Conservation (phyloP, 1,140 invertebrate species). For the Lineus longissimus region DNA sequence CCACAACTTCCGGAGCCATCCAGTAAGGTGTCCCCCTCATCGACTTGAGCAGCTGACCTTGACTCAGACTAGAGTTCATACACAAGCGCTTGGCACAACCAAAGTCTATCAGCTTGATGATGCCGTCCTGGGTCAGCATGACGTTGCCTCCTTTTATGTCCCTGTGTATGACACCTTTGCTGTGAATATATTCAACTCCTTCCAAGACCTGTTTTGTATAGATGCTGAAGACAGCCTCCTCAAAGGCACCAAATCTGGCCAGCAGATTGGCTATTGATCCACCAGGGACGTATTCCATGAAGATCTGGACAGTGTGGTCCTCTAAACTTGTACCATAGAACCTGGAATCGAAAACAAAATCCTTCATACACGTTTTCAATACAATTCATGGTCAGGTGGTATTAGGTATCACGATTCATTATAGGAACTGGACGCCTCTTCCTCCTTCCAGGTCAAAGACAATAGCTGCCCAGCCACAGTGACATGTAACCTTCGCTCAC, state of each 20-base stretch:
- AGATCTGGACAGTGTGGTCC: constrained; percentile 46
- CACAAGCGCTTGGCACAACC: constrained; percentile 64
- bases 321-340: constrained; percentile 48
- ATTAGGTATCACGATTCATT: not conserved
- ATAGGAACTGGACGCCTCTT: not conserved
- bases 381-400: not conserved
- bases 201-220: constrained; percentile 66
- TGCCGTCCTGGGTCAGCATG: constrained; percentile 82
- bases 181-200: constrained; percentile 89
- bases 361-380: not conserved
- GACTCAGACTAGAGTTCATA: constrained; percentile 45
- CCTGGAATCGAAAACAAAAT: constrained; percentile 22
- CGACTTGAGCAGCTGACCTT: constrained; percentile 46
- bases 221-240: constrained; percentile 46
- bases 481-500: too few relatives aligned
- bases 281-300: constrained; percentile 52
- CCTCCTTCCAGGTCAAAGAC: not conserved
- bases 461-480: too few relatives aligned
- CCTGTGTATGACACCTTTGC: constrained; percentile 82
- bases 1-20: constrained; percentile 96
- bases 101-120: constrained; percentile 95
- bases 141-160: constrained; percentile 99
- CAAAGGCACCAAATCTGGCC: constrained; percentile 49
- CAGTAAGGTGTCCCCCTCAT: constrained; percentile 72
- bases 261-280: constrained; percentile 49